Base-by-base conservation (phyloP, 2,888 invertebrate species). In the Mesochorus sp. region DNA sequence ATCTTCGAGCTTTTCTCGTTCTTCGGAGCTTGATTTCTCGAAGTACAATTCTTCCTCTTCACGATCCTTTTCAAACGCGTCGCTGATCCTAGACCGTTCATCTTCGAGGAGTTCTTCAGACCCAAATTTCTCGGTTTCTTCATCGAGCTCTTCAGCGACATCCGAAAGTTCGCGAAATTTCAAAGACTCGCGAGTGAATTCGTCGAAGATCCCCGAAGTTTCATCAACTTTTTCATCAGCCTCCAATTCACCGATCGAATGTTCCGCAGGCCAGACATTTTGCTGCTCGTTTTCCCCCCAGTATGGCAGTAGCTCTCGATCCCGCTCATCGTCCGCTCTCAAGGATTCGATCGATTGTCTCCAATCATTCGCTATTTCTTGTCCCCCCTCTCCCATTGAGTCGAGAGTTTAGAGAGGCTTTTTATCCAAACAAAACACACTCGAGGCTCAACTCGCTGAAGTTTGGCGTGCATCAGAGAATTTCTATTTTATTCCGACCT, bases 1-100 rank as follows among this genome's bases (percentile, higher is more conserved):
- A 72, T 83, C 80, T 19, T 81, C 82, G 31, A 51, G 59, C 72
- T 81, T 84, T 79, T 84, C 85, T 71, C 39, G 59, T 34, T 57
- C 71, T 26, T 2, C 44, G n/a, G 79, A 82, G 70, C 68, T 55
- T 10, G 67, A 49, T 3, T 14, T 51, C 24, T 19, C 49, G 10
- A 73, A 74, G 71, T 39, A 44, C 19, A 44, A 61, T 37, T 68
- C 64, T 62, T 82, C 57, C 3, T 74, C 49, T 14, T 70, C 39
- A 2, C 72, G 76, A 4, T 37, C 75, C 24, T 67, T 64, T 59
- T 80, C 57, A 8, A 5, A 64, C 12, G 21, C 37, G 19, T 39
- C 71, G n/a, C 42, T 28, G 53, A 28, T 51, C 1, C 31, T 12
- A 4, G 19, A 37, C 4, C 39, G 26, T 3, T 68, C 53, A 8